phyloP scores from a whole-genome alignment of 1,140 invertebrate species.

The Bursaphelenchus mucronatus region DNA sequence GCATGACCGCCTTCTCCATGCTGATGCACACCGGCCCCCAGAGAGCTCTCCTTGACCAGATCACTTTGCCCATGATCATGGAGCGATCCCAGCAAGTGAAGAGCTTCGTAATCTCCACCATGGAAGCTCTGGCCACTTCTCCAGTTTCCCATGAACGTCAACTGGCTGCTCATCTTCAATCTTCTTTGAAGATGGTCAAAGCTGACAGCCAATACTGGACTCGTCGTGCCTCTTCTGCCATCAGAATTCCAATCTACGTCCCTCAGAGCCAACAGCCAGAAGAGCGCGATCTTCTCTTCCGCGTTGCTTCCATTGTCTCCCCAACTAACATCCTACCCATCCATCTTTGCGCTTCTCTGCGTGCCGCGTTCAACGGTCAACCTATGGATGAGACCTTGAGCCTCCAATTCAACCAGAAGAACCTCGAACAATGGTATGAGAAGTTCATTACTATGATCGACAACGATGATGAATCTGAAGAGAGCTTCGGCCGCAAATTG shows the following conservation, averaged over 20 bases:
- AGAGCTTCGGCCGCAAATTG: conserved; percentile 7
- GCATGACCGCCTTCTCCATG: conserved; percentile 45
- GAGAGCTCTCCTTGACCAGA: conserved; percentile 25
- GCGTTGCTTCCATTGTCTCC: conserved; percentile 31
- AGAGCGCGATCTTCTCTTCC: conserved; percentile 33
- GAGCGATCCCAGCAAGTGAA: conserved; percentile 42
- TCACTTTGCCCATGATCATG: conserved; percentile 29
- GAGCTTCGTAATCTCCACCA: conserved; percentile 36
- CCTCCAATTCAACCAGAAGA: conserved; percentile 31
- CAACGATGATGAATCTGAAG: conserved; percentile 8
- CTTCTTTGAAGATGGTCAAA: conserved; percentile 40
- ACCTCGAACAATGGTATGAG: conserved; percentile 38
- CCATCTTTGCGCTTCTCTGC: conserved; percentile 27
- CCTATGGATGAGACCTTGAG: conserved; percentile 23
- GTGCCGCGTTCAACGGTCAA: conserved; percentile 38
- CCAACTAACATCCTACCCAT: conserved; percentile 30
- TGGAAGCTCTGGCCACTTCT: conserved; percentile 38
- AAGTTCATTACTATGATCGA: conserved; percentile 25
- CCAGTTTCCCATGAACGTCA: conserved; percentile 31
- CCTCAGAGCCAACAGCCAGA: conserved; percentile 3
- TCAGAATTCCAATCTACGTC: conserved; percentile 41
- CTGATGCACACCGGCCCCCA: conserved; percentile 33
- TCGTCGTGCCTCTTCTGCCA: conserved; percentile 24
- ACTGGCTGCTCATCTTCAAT: conserved; percentile 37
- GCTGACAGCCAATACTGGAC: conserved; percentile 31